phyloP scores from a whole-genome alignment of 1,140 invertebrate species.

The Glomeris maerens region DNA sequence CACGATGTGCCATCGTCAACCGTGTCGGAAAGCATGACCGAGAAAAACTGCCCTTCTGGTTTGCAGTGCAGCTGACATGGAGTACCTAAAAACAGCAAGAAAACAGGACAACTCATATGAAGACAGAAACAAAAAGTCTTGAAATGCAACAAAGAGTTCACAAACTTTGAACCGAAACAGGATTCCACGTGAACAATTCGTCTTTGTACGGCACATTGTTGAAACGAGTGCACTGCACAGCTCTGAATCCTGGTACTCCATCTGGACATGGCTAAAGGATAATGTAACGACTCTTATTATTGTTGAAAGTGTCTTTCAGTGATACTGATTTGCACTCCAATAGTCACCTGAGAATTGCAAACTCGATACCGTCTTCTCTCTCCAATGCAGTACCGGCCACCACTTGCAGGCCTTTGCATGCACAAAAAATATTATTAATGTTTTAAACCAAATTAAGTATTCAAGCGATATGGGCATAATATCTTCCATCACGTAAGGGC shows the following conservation, averaged over 20 bases:
- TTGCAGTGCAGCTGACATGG: constrained; percentile 66
- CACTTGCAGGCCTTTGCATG: constrained; percentile 45
- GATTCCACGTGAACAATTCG: constrained; percentile 59
- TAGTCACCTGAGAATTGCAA: constrained; percentile 42
- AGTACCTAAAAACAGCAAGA: constrained; percentile 39
- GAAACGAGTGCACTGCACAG: constrained; percentile 58
- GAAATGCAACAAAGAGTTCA: background rate
- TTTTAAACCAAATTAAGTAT: background rate
- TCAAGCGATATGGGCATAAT: background rate
- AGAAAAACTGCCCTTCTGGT: constrained; percentile 49
- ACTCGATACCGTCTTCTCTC: constrained; percentile 44
- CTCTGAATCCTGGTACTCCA: constrained; percentile 51
- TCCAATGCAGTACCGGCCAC: constrained; percentile 51
- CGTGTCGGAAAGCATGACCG: constrained; percentile 52
- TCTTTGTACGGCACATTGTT: constrained; percentile 59
- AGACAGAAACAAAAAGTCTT: background rate
- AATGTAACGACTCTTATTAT: background rate
- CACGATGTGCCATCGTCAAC: constrained; percentile 65
- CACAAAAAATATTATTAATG: background rate
- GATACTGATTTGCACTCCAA: background rate
- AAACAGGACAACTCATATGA: background rate
- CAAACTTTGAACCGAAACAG: constrained; percentile 63
- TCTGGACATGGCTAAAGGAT: constrained; percentile 48
- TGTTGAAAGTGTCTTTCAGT: constrained; percentile 11
- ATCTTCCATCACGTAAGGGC: too few relatives aligned